A percentile compares a stretch with the other conserved stretches of the same genome.
Conservation (phyloP, 2,113 vertebrate species). For the Phyllostomus discolor region DNA sequence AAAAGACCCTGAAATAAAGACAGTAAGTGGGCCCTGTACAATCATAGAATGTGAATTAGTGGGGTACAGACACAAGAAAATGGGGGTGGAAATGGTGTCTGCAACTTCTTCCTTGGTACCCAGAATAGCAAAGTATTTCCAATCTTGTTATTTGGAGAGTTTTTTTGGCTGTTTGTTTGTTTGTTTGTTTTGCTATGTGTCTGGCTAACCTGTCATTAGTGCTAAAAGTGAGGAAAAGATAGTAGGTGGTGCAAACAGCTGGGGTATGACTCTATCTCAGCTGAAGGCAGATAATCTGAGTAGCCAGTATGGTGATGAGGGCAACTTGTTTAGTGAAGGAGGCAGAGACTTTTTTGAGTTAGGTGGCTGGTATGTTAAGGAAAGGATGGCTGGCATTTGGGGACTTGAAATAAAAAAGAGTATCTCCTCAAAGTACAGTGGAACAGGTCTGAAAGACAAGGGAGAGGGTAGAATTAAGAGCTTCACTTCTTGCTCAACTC, state of each 20-base stretch:
- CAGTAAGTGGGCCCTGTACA: background rate
- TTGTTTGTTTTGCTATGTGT: background rate
- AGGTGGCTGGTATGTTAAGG: background rate
- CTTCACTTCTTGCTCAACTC: background rate
- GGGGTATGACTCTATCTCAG: background rate
- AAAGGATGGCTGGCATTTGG: background rate
- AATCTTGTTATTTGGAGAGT: background rate
- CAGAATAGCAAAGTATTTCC: background rate
- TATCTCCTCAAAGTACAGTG: background rate
- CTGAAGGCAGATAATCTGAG: background rate
- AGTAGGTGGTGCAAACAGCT: background rate
- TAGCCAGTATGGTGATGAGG: background rate
- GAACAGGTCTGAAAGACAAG: background rate
- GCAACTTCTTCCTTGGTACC: background rate
- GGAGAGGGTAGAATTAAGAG: background rate
- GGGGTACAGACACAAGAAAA: background rate
- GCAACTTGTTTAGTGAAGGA: background rate
- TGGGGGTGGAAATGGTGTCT: background rate
- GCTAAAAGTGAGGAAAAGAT: background rate
- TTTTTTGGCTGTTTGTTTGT: background rate
- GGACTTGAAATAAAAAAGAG: background rate
- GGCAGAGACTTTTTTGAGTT: background rate
- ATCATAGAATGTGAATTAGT: background rate
- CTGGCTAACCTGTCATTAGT: background rate
- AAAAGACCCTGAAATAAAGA: background rate